Evolutionary conservation across 2,888 invertebrate species (phyloP), one percentile per base, ranked within the genome.

Genomic region (Spatulosminthurus flaviceps): DNA sequence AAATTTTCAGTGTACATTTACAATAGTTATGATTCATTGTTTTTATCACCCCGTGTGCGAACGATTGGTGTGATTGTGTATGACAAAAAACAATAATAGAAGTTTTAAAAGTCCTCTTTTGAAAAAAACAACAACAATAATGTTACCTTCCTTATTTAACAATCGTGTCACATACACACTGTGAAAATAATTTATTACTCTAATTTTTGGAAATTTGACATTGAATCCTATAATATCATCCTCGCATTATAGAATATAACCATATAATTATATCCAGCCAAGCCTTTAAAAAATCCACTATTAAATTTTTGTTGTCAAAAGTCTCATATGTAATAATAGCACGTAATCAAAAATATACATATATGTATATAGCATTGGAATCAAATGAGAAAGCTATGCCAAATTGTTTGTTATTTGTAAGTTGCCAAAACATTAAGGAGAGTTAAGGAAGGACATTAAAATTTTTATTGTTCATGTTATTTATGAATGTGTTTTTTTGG

Each of bases 1-100:
- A 51, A 51, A 51, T 51, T 51, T 51, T 51, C 51, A 51, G 51
- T 51, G 51, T 51, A 51, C 51, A 51, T 51, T 51, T 51, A 51
- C 41, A 9, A 41, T 41, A 41, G 7, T 41, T 9, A 41, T 7
- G 7, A 41, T 41, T 51, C 16, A 51, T 51, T 51, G 51, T 51
- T 51, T 51, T 51, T 51, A 11, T 51, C 16, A 9, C 34, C 9
- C n/a, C n/a, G n/a, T n/a, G 1, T 11, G 51, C 51, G 51, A 51
- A n/a, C 51, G 51, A 51, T 51, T 51, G 51, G n/a, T 19, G 5
- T 51, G 16, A 11, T 51, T 51, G n/a, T n/a, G n/a, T n/a, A n/a
- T 34, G 51, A 11, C 51, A 16, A 11, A 2, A 11, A 2, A 2
- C 51, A 51, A 51, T 19, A 51, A 51, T 51, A 51, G 7, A 41